Base-by-base conservation (phyloP, 1,140 invertebrate species). In the Drosophila simulans region DNA sequence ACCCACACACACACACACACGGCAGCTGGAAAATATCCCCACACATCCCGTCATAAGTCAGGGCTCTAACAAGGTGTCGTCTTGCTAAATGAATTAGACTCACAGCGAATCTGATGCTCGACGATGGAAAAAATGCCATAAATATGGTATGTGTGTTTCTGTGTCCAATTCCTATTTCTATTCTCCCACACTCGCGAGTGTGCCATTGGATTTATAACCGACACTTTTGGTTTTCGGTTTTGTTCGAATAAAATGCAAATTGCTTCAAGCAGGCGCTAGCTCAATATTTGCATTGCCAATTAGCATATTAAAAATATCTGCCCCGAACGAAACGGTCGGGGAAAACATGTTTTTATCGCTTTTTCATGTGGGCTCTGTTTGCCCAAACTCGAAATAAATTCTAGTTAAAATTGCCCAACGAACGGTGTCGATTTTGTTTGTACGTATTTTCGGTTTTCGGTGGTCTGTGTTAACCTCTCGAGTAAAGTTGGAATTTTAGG, bases 1-100 rank as follows among this genome's bases (percentile, higher is more conserved):
- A 56, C 54, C 54, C 56, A 68, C 46, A 22, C 20, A 22, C 20
- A 22, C 20, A 20, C 20, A 63, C 62, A 52, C 46, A 42, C 1
- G 40, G 53, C 70, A 53, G 20, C 40, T 20, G 43, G 17, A 51
- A 27, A 51, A 20, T 40, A 39, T 51, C 72, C 59, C 71, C 71
- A 51, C 27, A 17, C 59, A 22, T 22, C 51, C 42, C 56, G 52
- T n/a, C 54, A 70, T 63, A 86, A 78, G 63, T 85, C 69, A 60
- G 62, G 48, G 31, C 48, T 56, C 55, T 80, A 88, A 88, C 84
- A 88, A 88, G 84, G 84, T 88, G 84, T 84, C 84, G 70, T 72
- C 77, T 88, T 80, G 83, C 72, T 84, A 89, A 89, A 80, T 89
- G 68, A 89, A 89, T 88, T 84, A 70, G 84, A 69, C 72, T 74